Evolutionary conservation across 2,113 vertebrate genomes (phyloP).

Genomic region (Gasterosteus aculeatus): DNA sequence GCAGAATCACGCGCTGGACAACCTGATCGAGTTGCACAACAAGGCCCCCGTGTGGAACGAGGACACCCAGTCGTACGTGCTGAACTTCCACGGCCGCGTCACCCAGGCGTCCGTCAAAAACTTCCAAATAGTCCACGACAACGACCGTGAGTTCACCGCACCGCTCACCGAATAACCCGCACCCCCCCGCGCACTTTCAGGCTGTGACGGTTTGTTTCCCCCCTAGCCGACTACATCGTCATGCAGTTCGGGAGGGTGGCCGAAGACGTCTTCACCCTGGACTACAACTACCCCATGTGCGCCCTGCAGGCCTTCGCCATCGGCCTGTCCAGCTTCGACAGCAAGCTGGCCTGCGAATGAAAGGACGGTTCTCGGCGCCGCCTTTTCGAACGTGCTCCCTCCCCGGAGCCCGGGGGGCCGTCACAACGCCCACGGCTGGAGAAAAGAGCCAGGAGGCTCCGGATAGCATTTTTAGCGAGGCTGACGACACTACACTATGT

Average conservation of each 20-base stretch:
- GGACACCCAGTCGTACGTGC: constrained; percentile 95
- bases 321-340: constrained; percentile 96
- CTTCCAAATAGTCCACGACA: constrained; percentile 97
- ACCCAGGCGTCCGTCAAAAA: constrained; percentile 98
- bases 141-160: constrained; percentile 87
- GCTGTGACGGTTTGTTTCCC: neutral
- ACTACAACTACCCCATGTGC: constrained; percentile 96
- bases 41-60: constrained; percentile 98
- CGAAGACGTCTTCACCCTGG: constrained; percentile 95
- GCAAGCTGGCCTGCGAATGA: constrained; percentile 96
- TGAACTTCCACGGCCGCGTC: constrained; percentile 96
- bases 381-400: too few relatives aligned
- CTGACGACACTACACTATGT: neutral
- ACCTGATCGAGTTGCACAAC: constrained; percentile 95
- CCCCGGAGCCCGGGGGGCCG: too few relatives aligned
- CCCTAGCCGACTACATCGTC: constrained; percentile 93
- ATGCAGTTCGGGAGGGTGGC: constrained; percentile 98
- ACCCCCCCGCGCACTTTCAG: neutral
- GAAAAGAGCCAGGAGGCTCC: too few relatives aligned
- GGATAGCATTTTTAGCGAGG: too few relatives aligned
- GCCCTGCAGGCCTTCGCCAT: constrained; percentile 97
- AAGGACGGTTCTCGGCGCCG: neutral
- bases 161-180: neutral
- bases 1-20: constrained; percentile 89
- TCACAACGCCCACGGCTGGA: too few relatives aligned